Conservation (phyloP, 2,113 vertebrate species). For the Pelobates fuscus region DNA sequence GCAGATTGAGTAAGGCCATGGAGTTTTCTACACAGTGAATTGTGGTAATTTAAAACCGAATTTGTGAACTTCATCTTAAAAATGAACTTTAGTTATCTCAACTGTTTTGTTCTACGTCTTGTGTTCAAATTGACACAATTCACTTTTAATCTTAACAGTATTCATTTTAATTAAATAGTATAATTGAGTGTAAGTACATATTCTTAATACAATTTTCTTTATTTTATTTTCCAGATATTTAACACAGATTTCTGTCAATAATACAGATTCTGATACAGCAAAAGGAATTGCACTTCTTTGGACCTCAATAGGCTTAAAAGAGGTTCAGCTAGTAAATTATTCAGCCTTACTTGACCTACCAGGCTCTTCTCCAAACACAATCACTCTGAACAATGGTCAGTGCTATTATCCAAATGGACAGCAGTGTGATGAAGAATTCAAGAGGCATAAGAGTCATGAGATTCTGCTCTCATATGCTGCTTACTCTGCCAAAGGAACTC, state of each 20-base stretch:
- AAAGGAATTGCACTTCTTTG: conserved; percentile 76
- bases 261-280: conserved; percentile 70
- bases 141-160: neutral
- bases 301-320: conserved; percentile 80
- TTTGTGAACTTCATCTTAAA: too few relatives aligned
- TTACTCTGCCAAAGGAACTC: conserved; percentile 86
- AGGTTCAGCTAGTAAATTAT: conserved; percentile 81
- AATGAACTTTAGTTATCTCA: too few relatives aligned
- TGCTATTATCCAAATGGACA: conserved; percentile 85
- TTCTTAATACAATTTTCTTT: neutral
- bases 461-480: conserved; percentile 79
- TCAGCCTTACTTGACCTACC: conserved; percentile 83
- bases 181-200: too few relatives aligned
- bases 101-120: too few relatives aligned
- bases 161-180: neutral
- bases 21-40: too few relatives aligned
- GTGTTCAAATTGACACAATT: too few relatives aligned
- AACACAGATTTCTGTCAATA: conserved; percentile 64
- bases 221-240: conserved; percentile 69
- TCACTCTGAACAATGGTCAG: conserved; percentile 69
- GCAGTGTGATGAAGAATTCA: conserved; percentile 68
- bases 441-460: conserved; percentile 59
- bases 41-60: too few relatives aligned
- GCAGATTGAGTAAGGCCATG: too few relatives aligned
- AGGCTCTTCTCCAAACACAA: conserved; percentile 76